Base-by-base conservation (phyloP, 2,797 vertebrate genomes). In the Poecile montanus region DNA sequence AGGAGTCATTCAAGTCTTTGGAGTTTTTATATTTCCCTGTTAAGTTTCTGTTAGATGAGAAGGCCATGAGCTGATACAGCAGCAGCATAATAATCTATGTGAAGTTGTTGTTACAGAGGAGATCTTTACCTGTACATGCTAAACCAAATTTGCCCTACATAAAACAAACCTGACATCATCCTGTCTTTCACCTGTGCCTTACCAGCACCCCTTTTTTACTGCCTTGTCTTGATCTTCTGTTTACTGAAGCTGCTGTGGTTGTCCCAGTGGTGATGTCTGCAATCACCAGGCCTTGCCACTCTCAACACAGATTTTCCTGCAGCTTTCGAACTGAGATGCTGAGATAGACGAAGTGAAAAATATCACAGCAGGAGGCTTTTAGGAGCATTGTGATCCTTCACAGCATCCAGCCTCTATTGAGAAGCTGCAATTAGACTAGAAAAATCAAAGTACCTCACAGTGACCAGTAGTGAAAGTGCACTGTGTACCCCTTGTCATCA, bases 1-100 rank as follows among this genome's bases (percentile, higher is more conserved):
- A 80, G 74, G 57, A 93, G 26, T 66, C 91, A 76, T 81, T 93
- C 58, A 86, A 89, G 71, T 80, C 71, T 92, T 90, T 23, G 60
- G 36, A 50, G 38, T 44, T 91, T 85, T 90, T 76, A 3, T 66
- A 87, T 78, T 67, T 89, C 54, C 44, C 30, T 68, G 7, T 40
- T 67, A 85, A 56, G 13, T 26, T 88, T 66, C 50, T 88, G 30
- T 62, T 66, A 36, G 47, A 68, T 68, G 58, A 80, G 61, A 62
- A 63, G 13, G 20, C 38, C 65, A 20, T 60, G 34, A 92, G 56
- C 47, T 42, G 57, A 62, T 53, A 48, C 13, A 66, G 42, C 4
- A 5, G 47, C 50, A 70, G 32, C 9, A 9, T 32, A 66, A 51
- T 65, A 65, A 65, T 85, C 30, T 25, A 17, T 3, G 11, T 77